Conservation (phyloP, 1,140 invertebrate species). For the Augochlora pura region DNA sequence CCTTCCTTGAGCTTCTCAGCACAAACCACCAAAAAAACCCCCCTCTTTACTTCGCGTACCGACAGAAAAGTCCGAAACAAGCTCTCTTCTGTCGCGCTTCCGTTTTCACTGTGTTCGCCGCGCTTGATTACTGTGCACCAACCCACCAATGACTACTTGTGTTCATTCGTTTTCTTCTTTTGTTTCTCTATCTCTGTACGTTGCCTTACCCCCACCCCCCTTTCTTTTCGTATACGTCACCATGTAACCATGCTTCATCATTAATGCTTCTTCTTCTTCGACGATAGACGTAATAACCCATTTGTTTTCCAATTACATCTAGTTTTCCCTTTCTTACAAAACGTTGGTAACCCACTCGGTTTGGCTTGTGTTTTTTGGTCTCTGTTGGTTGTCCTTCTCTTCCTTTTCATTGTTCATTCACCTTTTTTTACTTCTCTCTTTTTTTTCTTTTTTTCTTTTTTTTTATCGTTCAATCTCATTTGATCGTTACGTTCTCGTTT, state of each 20-base stretch:
- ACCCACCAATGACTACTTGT: too few relatives aligned
- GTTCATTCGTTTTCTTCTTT: neutral
- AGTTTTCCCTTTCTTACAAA: too few relatives aligned
- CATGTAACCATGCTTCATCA: too few relatives aligned
- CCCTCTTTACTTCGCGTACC: constrained; percentile 19
- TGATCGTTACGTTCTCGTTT: constrained; percentile 48
- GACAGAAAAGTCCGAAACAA: constrained; percentile 4
- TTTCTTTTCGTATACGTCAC: neutral
- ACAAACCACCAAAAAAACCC: constrained; percentile 29
- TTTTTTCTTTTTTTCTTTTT: neutral
- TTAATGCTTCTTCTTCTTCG: too few relatives aligned
- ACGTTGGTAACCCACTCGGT: too few relatives aligned
- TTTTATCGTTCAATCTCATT: neutral
- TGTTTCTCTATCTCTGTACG: neutral
- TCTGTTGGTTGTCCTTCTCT: too few relatives aligned
- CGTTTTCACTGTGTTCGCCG: constrained; percentile 26
- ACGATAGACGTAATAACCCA: too few relatives aligned
- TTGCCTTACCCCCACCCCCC: too few relatives aligned
- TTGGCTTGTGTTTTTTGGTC: too few relatives aligned
- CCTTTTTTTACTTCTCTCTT: neutral
- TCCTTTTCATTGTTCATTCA: too few relatives aligned
- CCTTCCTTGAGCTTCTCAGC: constrained; percentile 65
- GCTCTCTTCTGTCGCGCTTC: constrained; percentile 53
- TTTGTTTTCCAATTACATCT: too few relatives aligned
- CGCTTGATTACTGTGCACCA: constrained; percentile 25